Evolutionary conservation across 2,888 invertebrate genomes (phyloP), one percentile per base, ranked within the genome.

Genomic region (Dioctria rufipes): DNA sequence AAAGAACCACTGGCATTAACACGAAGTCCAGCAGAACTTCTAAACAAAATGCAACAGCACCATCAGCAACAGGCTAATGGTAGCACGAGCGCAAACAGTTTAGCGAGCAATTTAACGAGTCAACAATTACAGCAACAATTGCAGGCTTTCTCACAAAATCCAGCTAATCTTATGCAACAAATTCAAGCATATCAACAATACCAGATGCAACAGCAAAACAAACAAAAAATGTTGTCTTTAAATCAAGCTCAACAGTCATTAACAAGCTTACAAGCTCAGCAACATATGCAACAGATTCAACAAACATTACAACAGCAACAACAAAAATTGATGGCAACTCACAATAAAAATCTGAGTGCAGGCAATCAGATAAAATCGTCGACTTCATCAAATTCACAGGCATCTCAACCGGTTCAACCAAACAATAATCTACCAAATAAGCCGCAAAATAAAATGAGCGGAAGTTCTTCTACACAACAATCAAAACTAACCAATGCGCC

Each of bases 141-240:
- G 78, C 86, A 86, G 67, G 86, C 86, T 0, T 83, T 86, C 65
- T 81, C 82, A 5, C 81, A 75, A 43, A 81, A 80, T 66, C 84
- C 85, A 4, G 85, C 86, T 39, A 87, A 86, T 81, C 82, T 87
- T 46, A 86, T 87, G 83, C 87, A 87, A 81, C 86, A 86, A 66
- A 69, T 87, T 78, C 86, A 86, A 80, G 86, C 85, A 81, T 85
- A 86, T 81, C 86, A 86, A 58, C 86, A 86, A 58, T 85, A 84
- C 82, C 86, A 86, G 83, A 85, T 85, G 90, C 91, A 85, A 89
- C 91, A 91, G 88, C 91, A 83, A 89, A 91, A 61, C 88, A 90
- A 85, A 86, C 91, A 82, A n/a, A 85, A 84, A 40, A 84, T 84
- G 40, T 84, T 84, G 49, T 85, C 84, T 5, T 13, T 71, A 8